Percentiles rank a stretch among this genome's conserved stretches.
These are phyloP conservation scores for Wasmannia auropunctata DNA, from an alignment of 1,140 invertebrate genomes.

Conservation along the genomic window DNA sequence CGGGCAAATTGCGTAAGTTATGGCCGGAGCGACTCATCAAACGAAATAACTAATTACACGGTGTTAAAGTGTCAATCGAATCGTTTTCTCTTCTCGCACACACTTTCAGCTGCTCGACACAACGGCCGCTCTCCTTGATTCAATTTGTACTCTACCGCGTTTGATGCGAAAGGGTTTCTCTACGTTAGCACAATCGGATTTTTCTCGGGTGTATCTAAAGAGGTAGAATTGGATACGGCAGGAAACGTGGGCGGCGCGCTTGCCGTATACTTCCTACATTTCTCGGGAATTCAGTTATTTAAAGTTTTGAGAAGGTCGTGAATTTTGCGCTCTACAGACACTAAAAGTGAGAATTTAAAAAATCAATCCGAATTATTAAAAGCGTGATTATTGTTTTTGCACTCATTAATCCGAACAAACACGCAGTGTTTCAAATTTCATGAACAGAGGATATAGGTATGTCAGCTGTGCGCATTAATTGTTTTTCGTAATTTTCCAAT, in stretches of 20 bases:
- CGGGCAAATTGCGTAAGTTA: constrained; percentile 47
- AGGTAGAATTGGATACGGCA: not conserved
- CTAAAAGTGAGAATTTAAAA: not conserved
- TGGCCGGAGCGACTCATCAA: not conserved
- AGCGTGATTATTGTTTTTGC: not conserved
- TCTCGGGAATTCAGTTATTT: not conserved
- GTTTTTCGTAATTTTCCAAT: not conserved
- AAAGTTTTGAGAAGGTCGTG: too few relatives aligned
- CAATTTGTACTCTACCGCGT: not conserved
- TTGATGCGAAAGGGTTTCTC: not conserved
- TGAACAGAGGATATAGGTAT: not conserved
- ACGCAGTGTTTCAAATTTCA: constrained; percentile 4
- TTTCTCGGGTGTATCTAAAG: not conserved
- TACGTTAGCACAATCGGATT: not conserved
- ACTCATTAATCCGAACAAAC: not conserved
- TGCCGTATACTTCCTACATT: not conserved
- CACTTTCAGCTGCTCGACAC: not conserved
- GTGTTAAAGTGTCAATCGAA: not conserved
- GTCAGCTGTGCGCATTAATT: not conserved
- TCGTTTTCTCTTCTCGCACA: not conserved
- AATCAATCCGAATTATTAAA: not conserved
- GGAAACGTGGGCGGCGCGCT: not conserved
- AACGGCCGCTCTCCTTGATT: not conserved
- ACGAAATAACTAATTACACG: constrained; percentile 30
- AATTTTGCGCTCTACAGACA: not conserved